Conservation (phyloP, 2,888 invertebrate species). For the Drosophila tripunctata region DNA sequence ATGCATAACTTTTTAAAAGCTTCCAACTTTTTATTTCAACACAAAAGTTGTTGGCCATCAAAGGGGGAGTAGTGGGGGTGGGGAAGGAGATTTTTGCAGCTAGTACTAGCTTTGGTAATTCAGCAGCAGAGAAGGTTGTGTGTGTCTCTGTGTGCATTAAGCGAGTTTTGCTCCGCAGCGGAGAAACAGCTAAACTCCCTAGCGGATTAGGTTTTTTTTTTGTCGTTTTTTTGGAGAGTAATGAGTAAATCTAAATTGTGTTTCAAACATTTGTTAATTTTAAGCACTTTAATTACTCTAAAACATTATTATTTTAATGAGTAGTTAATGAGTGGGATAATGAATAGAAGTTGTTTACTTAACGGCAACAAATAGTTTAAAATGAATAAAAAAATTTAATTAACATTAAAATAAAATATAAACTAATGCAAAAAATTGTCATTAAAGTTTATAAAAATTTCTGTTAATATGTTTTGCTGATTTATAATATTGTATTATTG, state of each 20-base stretch:
- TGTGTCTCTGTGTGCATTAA: slow-evolving; percentile 43
- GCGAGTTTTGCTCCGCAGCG: slow-evolving; percentile 46
- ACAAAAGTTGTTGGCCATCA: slow-evolving; percentile 49
- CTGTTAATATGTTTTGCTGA: too few relatives aligned
- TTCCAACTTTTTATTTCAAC: slow-evolving; percentile 48
- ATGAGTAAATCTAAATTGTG: slow-evolving; percentile 10
- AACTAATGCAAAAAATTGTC: too few relatives aligned
- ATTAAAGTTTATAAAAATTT: too few relatives aligned
- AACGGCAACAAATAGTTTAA: too few relatives aligned
- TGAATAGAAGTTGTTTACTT: too few relatives aligned
- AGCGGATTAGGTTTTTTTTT: slow-evolving; percentile 37
- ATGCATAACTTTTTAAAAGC: slow-evolving; percentile 57
- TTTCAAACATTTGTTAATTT: slow-evolving; percentile 6
- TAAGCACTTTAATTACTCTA: too few relatives aligned
- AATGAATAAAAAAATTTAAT: too few relatives aligned
- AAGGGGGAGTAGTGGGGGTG: background rate
- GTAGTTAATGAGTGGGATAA: too few relatives aligned
- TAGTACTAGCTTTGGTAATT: background rate
- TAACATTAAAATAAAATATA: too few relatives aligned
- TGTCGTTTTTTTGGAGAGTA: slow-evolving; percentile 23
- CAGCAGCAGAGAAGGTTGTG: background rate
- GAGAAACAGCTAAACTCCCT: background rate
- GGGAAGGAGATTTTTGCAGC: background rate
- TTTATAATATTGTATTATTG: too few relatives aligned
- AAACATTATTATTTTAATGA: too few relatives aligned